These are phyloP conservation scores for Rhizoglyphus robini DNA, from an alignment of 1,140 invertebrate genomes.

Conservation along the genomic window DNA sequence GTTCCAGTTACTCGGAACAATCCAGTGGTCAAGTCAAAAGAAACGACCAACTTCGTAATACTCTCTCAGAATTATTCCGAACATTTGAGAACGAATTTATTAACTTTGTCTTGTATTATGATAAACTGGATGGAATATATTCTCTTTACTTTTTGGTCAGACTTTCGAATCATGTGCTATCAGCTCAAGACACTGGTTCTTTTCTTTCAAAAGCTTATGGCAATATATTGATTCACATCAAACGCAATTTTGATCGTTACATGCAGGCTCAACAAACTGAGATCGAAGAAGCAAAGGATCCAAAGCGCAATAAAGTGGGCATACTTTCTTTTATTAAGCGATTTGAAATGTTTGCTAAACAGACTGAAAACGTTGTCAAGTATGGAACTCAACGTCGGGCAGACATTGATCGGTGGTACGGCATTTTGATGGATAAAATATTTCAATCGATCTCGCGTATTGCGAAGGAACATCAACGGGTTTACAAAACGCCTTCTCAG, in stretches of 20 bases:
- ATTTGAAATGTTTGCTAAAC: constrained; percentile 75
- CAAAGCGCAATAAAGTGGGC: constrained; percentile 69
- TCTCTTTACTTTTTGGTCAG: constrained; percentile 81
- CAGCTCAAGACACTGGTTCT: constrained; percentile 75
- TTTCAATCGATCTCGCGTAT: constrained; percentile 67
- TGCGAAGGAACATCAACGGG: constrained; percentile 53
- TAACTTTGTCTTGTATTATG: constrained; percentile 66
- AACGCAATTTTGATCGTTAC: constrained; percentile 82
- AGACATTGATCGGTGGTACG: constrained; percentile 94
- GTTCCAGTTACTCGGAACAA: constrained; percentile 18
- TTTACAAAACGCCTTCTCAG: constrained; percentile 75
- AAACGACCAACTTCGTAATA: constrained; percentile 35
- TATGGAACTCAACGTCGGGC: constrained; percentile 63
- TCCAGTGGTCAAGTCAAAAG: background rate
- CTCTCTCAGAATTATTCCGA: constrained; percentile 76
- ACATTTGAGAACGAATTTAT: constrained; percentile 69
- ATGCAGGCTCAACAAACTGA: constrained; percentile 72
- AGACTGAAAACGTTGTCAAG: constrained; percentile 71
- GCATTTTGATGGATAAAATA: constrained; percentile 65
- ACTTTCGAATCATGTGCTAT: constrained; percentile 74
- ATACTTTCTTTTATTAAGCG: constrained; percentile 80
- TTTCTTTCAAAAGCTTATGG: constrained; percentile 75
- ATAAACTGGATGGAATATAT: constrained; percentile 73
- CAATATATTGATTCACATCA: constrained; percentile 75
- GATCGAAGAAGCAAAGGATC: constrained; percentile 55